Conservation (phyloP, 2,113 vertebrate species). For the Willisornis vidua region DNA sequence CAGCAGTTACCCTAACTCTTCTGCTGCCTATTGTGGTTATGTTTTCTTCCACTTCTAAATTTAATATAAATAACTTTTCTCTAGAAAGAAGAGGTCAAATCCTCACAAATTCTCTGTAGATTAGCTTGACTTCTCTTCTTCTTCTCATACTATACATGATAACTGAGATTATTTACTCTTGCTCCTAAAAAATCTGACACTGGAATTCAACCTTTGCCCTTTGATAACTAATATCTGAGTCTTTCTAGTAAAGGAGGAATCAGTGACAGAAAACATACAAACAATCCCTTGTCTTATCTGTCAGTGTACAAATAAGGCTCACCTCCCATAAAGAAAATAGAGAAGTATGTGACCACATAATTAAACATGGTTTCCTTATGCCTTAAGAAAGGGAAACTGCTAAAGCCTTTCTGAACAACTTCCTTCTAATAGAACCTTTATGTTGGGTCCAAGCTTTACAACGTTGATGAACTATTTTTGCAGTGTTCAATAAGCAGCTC, state of each 20-base stretch:
- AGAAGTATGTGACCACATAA: background rate
- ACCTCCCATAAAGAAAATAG: background rate
- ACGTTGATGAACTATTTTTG: background rate
- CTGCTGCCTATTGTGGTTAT: background rate
- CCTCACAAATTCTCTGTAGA: background rate
- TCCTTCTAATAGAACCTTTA: background rate
- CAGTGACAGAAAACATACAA: background rate
- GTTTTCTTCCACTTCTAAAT: background rate
- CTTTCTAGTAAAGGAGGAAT: background rate
- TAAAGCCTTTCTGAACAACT: background rate
- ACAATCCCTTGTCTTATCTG: background rate
- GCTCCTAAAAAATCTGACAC: background rate
- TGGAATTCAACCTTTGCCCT: background rate
- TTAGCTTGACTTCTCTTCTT: background rate
- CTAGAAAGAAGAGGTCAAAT: background rate
- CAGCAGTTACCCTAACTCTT: background rate
- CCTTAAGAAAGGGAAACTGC: background rate
- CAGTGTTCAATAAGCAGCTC: background rate
- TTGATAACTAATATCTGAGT: background rate
- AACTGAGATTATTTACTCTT: background rate
- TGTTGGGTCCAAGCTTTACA: background rate
- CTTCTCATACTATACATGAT: background rate
- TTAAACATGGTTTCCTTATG: background rate
- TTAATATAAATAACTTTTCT: background rate
- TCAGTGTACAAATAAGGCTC: background rate